These are phyloP conservation scores for Lathronympha strigana DNA, from an alignment of 2,888 invertebrate genomes.

Conservation along the genomic window DNA sequence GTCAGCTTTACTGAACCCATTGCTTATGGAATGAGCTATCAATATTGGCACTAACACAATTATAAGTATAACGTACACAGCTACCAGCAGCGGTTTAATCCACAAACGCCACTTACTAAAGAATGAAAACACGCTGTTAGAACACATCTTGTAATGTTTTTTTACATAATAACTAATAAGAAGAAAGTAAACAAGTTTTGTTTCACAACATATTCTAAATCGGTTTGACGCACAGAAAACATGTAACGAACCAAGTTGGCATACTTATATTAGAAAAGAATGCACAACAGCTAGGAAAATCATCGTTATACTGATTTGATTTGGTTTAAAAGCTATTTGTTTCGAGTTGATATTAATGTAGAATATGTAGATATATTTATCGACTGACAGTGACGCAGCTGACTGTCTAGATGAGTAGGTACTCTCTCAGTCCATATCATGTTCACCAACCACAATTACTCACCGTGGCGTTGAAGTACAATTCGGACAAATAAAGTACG, in stretches of 20 bases:
- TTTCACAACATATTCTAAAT: constrained; percentile 30
- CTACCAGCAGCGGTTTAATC: constrained; percentile 93
- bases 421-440: background rate
- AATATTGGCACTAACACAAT: constrained; percentile 93
- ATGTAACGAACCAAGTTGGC: constrained; percentile 1
- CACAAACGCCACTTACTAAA: constrained; percentile 91
- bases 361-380: too few relatives aligned
- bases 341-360: constrained; percentile 14
- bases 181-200: constrained; percentile 27
- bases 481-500: background rate
- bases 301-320: constrained; percentile 5
- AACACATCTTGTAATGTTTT: constrained; percentile 66
- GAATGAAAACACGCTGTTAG: constrained; percentile 65
- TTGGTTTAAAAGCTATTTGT: constrained; percentile 12
- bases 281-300: constrained; percentile 5
- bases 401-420: background rate
- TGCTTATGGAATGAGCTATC: constrained; percentile 90
- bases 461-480: background rate
- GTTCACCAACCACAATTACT: background rate
- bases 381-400: constrained; percentile 25
- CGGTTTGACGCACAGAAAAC: constrained; percentile 3
- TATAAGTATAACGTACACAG: constrained; percentile 91
- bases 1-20: constrained; percentile 91
- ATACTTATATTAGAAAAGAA: background rate
- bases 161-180: constrained; percentile 37